A percentile compares a stretch with the other conserved stretches of the same genome.
Evolutionary conservation across 2,888 invertebrate genomes (phyloP).

Genomic region (Caenorhabditis plicata): DNA sequence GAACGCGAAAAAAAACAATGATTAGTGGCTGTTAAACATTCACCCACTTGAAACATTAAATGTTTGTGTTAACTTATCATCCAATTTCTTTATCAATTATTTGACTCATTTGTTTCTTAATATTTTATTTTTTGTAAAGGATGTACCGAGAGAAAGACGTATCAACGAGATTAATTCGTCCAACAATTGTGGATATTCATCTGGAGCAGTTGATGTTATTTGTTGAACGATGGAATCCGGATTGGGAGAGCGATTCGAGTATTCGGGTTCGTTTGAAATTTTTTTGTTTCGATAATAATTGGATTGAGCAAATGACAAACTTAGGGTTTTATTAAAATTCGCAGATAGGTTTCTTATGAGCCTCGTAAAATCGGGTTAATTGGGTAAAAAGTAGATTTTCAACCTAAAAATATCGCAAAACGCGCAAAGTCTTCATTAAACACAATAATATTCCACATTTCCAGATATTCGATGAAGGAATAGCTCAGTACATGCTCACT

Average conservation of each 20-base stretch:
- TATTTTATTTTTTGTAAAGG: not conserved
- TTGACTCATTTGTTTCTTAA: not conserved
- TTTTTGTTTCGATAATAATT: too few relatives aligned
- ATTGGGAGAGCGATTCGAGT: conserved; percentile 56
- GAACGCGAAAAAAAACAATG: too few relatives aligned
- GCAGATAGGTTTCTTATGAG: too few relatives aligned
- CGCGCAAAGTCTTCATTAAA: not conserved
- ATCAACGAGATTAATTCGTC: conserved; percentile 59
- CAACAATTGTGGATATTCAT: conserved; percentile 52
- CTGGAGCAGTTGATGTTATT: conserved; percentile 42
- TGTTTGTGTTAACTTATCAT: too few relatives aligned
- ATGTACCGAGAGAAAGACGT: conserved; percentile 58
- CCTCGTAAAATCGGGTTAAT: too few relatives aligned
- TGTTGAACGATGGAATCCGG: conserved; percentile 51
- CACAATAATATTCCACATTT: conserved; percentile 1
- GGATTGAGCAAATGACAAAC: too few relatives aligned
- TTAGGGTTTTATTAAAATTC: too few relatives aligned
- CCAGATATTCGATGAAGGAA: conserved; percentile 61
- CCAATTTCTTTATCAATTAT: not conserved
- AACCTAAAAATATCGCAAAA: not conserved
- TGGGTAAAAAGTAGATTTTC: not conserved
- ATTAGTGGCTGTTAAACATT: too few relatives aligned
- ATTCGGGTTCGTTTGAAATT: conserved; percentile 42
- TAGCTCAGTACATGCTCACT: conserved; percentile 60
- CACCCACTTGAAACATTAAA: too few relatives aligned